Evolutionary conservation across 2,888 invertebrate species (phyloP), one percentile per base, ranked within the genome.

Genomic region (Balanococcus diminutus): DNA sequence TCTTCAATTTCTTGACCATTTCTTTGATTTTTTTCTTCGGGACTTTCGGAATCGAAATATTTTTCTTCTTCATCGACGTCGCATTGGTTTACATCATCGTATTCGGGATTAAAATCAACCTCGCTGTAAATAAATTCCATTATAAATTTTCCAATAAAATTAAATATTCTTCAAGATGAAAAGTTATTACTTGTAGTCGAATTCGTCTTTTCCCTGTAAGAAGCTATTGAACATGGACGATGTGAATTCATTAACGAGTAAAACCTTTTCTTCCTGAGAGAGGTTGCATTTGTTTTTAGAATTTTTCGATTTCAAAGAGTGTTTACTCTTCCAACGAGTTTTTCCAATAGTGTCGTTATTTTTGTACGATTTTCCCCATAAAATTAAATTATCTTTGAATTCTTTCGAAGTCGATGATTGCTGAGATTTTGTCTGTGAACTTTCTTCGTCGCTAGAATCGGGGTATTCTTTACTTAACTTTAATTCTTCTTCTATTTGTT

Each of bases 11-110:
- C 88, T 61, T 88, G 88, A 84, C 51, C 46, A 31, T 36, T 46
- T 16, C 67, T 51, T 25, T 61, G 22, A 14, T 42, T 83, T 42
- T 89, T 88, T 67, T 91, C 91, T 87, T 94, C 93, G 87, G 94
- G 93, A 32, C 93, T 92, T 89, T 96, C 96, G 3, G 94, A 93
- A 90, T 96, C 96, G 91, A 98, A 98, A 90, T 98, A 98, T 89
- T 93, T 94, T 88, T 98, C 97, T 90, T 98, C 96, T 88, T 94
- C 95, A 90, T 98, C 97, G 88, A 93, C 94, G 67, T 93, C 93
- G 87, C 93, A 90, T 84, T 94, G 92, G 87, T 94, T 94, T 87
- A 94, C 89, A 88, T 93, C 92, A 90, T 98, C 97, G 90, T 95
- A 95, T 84, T 93, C 93, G 72, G 94, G 92, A 91, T 96, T 95